Evolutionary conservation across 2,113 vertebrate species (phyloP).

Genomic region (Bungarus multicinctus): DNA sequence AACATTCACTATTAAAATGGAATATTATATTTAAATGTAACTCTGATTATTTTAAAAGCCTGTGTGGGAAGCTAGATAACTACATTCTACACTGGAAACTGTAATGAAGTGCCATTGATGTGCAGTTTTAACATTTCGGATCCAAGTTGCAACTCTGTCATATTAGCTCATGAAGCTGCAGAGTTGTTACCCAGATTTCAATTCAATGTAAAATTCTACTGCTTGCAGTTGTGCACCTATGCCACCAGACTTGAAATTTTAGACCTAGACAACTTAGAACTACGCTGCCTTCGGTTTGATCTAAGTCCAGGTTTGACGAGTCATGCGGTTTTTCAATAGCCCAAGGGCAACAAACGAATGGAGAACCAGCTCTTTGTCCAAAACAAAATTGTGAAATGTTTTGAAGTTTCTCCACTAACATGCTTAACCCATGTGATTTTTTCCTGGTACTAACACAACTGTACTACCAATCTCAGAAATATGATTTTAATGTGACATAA

Average conservation of each 20-base stretch:
- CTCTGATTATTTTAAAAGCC: background rate
- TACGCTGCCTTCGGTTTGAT: no score
- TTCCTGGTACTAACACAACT: background rate
- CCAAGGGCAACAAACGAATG: conserved; percentile 8
- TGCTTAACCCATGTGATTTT: conserved; percentile 1
- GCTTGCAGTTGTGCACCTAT: background rate
- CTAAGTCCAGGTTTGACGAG: background rate
- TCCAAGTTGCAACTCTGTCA: conserved; percentile 11
- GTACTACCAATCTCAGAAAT: background rate
- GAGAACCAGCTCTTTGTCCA: background rate
- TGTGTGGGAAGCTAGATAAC: background rate
- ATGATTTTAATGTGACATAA: conserved; percentile 14
- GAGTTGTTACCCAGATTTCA: background rate
- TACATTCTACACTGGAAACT: conserved; percentile 49
- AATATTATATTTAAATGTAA: background rate
- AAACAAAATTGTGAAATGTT: background rate
- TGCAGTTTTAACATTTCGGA: background rate
- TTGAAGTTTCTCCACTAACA: conserved; percentile 7
- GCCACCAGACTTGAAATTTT: no score
- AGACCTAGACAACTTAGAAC: no score
- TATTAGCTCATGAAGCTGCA: background rate
- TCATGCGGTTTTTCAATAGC: background rate
- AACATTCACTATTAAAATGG: background rate
- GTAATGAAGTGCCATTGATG: conserved; percentile 45
- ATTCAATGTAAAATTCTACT: background rate